Evolutionary conservation across 2,888 invertebrate species (phyloP), one percentile per base, ranked within the genome.

Genomic region (Chrysolina haemoptera): DNA sequence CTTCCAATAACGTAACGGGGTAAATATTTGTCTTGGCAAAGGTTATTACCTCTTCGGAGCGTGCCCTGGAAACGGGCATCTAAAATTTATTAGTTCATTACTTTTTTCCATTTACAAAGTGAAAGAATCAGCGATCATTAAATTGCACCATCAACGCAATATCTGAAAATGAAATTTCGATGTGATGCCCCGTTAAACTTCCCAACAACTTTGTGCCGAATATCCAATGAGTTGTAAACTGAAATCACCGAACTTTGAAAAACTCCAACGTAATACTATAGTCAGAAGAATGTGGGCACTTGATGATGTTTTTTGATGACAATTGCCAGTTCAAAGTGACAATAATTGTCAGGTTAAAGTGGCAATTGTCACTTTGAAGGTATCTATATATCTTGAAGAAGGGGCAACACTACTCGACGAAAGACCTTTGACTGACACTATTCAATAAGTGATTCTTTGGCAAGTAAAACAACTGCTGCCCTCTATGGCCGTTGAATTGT

Each of bases 201-300:
- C 59, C 62, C 41, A 74, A 73, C 59, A 72, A 72, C 72, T 70
- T 68, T 63, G 72, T 65, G 63, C 70, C 70, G 76, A 76, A 78
- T 78, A 78, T 70, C 65, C 75, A 76, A 74, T 68, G 70, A 76
- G 71, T 70, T 72, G 72, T 74, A 73, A 78, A 76, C 72, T 71
- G 71, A 70, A 64, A 67, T 69, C 66, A 62, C n/a, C 53, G 59
- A 73, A 76, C 68, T 74, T 71, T 70, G 35, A 66, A 48, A 20
- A 66, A 68, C 68, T 67, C 69, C 46, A 67, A 65, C 50, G 72
- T 67, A 53, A 18, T 20, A 20, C 18, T 11, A 20, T 18, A 53
- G 53, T 53, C 53, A 10, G 20, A 18, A 1, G 4, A 18, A 53
- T 16, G 20, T 20, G 20, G 11, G 53, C 16, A 53, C 53, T 16